Evolutionary conservation across 2,113 vertebrate genomes (phyloP), one percentile per base, ranked within the genome.

Genomic region (Abramis brama): DNA sequence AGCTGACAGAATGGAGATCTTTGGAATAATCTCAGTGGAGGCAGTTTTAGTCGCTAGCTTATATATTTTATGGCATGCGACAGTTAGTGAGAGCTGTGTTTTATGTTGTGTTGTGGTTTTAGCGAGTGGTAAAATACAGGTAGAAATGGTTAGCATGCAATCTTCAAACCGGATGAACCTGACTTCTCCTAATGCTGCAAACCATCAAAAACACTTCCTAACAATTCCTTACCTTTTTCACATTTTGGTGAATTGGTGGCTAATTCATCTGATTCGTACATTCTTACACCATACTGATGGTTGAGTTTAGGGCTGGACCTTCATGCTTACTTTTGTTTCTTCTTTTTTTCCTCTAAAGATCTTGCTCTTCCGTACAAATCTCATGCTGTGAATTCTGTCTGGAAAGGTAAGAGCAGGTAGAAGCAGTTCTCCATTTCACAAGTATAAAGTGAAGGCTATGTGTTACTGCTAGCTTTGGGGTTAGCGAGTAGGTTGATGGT

Each of bases 1-100:
- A 96, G 96, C 97, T 95, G 96, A 95, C 95, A 94, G 88, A 90
- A 92, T 88, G 89, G 19, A 79, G 81, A 75, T 59, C 39, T 81
- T 27, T 78, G 39, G 50, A 64, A 84, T 80, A 43, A 55, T 81
- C 45, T 76, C 39, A 36, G 47, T 68, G 62, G 87, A 85, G 78
- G 62, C 55, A 27, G 21, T 82, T 85, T 43, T 79, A 62, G 57
- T n/a, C 33, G 0, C 1, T 64, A 6, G 23, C 39, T 30, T 45
- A 11, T 81, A 66, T 47, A 66, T 64, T 47, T 81, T 81, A 5
- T 47, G 6, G 55, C 55, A 79, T 0, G 2, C 36, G 47, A 71
- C 33, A 25, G 77, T 57, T 57, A 57, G 55, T 59, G 52, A 62
- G 43, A 64, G 7, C 36, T 25, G 13, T 59, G 11, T 60, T 60